phyloP scores from a whole-genome alignment of 2,888 invertebrate genomes.

The Cephalotes varians region DNA sequence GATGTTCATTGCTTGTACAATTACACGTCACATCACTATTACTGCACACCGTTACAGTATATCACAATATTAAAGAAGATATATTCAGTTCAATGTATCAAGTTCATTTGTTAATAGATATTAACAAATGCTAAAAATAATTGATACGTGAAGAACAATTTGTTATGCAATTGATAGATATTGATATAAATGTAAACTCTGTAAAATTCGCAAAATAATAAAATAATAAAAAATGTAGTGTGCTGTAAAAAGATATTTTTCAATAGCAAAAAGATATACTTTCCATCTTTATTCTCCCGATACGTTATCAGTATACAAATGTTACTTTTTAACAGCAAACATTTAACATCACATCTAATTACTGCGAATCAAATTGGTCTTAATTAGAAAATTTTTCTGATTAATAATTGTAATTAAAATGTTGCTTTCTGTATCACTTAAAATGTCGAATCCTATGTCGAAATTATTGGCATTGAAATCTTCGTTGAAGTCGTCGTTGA shows the following conservation, averaged over 20 bases:
- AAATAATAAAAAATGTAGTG: neutral
- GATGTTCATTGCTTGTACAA: neutral
- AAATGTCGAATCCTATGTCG: neutral
- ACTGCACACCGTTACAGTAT: neutral
- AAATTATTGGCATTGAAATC: conserved; percentile 15
- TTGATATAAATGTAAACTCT: neutral
- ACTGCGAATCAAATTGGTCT: neutral
- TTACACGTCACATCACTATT: neutral
- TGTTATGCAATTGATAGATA: neutral
- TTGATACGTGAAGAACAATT: neutral
- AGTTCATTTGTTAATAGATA: neutral
- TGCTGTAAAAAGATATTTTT: neutral
- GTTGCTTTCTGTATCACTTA: neutral
- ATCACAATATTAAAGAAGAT: neutral
- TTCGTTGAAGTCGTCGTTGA: neutral
- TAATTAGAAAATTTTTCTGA: neutral
- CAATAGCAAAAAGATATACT: neutral
- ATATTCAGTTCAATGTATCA: neutral
- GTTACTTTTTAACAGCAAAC: neutral
- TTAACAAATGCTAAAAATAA: neutral
- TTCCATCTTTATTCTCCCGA: neutral
- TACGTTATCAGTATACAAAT: neutral
- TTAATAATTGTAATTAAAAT: neutral
- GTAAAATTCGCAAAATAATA: no score
- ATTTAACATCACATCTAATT: neutral